phyloP scores from a whole-genome alignment of 2,888 invertebrate genomes.

The Kuschelorhynchus macadamiae region DNA sequence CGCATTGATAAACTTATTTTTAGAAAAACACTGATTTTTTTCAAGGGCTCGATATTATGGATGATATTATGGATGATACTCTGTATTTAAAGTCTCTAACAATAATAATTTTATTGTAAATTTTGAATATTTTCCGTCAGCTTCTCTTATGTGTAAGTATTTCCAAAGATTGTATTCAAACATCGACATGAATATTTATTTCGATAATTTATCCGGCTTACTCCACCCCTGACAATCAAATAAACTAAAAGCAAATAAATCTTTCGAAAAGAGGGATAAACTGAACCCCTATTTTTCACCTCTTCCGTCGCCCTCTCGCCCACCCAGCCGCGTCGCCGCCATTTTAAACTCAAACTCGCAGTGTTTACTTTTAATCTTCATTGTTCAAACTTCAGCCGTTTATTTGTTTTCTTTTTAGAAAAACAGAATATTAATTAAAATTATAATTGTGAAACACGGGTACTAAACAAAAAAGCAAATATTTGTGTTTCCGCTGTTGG shows the following conservation, averaged over 20 bases:
- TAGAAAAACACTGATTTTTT: no score
- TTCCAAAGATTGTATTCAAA: no score
- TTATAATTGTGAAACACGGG: constrained; percentile 55
- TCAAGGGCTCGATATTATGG: no score
- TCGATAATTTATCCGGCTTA: constrained; percentile 17
- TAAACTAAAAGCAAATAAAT: constrained; percentile 41
- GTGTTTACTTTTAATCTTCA: constrained; percentile 64
- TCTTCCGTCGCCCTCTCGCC: constrained; percentile 29
- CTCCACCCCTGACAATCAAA: constrained; percentile 38
- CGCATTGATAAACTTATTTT: no score
- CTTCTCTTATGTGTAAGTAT: no score
- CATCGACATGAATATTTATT: constrained; percentile 7
- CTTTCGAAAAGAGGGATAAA: constrained; percentile 37
- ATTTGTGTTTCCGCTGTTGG: constrained; percentile 51
- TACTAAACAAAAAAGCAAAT: constrained; percentile 54
- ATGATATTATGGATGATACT: no score
- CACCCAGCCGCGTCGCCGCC: constrained; percentile 33
- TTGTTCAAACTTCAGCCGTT: constrained; percentile 64
- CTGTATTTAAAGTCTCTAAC: no score
- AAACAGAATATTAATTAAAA: constrained; percentile 60
- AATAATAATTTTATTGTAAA: no score
- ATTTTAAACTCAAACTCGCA: constrained; percentile 49
- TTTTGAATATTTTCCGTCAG: no score
- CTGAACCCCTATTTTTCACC: constrained; percentile 42
- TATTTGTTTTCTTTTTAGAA: constrained; percentile 60